These are phyloP conservation scores for Idaea straminata DNA, from an alignment of 2,888 invertebrate genomes.

Conservation along the genomic window DNA sequence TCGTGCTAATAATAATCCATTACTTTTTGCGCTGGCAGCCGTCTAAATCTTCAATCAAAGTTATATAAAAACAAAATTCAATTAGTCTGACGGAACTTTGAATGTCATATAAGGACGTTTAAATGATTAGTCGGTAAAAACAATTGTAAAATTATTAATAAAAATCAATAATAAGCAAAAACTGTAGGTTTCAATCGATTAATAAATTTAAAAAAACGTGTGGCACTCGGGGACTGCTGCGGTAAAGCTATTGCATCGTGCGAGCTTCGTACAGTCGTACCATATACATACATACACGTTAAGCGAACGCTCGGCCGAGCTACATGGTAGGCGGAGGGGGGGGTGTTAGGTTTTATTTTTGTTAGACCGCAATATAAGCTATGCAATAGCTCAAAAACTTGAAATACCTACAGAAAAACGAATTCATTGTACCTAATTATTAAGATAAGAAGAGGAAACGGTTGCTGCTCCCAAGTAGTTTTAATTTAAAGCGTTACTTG, in stretches of 20 bases:
- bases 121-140: not conserved
- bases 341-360: too few species aligned
- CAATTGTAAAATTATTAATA: not conserved
- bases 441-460: not conserved
- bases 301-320: too few species aligned
- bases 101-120: slow-evolving; percentile 2
- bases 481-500: slow-evolving; percentile 25
- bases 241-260: too few species aligned
- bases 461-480: slow-evolving; percentile 16
- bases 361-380: too few species aligned
- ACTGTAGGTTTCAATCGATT: not conserved
- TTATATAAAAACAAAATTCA: slow-evolving; percentile 14
- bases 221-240: too few species aligned
- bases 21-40: slow-evolving; percentile 30
- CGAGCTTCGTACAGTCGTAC: too few species aligned
- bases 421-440: not conserved
- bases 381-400: too few species aligned
- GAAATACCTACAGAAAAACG: too few species aligned
- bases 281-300: too few species aligned
- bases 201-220: not conserved
- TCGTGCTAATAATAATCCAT: not conserved
- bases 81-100: slow-evolving; percentile 16
- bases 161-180: not conserved
- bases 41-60: slow-evolving; percentile 24
- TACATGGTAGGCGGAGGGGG: too few species aligned